Conservation (phyloP, 2,797 vertebrate genomes). For the Crenichthys baileyi region DNA sequence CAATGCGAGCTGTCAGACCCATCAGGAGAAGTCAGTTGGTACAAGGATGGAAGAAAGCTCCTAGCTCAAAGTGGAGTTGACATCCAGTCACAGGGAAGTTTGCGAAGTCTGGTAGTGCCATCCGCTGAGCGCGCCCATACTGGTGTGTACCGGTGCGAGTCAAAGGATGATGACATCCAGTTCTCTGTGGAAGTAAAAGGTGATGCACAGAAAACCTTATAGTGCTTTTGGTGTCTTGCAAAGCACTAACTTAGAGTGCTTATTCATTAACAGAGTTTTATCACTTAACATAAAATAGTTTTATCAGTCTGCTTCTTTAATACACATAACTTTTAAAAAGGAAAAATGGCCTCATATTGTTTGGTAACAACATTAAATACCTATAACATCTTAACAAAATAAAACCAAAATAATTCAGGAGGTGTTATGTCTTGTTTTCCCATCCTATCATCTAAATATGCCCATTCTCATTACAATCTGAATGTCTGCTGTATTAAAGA, state of each 20-base stretch:
- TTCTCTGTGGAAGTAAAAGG: slow-evolving; percentile 87
- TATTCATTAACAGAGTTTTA: not conserved
- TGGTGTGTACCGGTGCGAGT: slow-evolving; percentile 82
- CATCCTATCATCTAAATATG: not conserved
- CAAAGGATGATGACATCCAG: slow-evolving; percentile 79
- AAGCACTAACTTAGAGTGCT: slow-evolving; percentile 43
- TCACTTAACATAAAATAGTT: slow-evolving; percentile 20
- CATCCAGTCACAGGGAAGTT: slow-evolving; percentile 79
- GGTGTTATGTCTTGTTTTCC: not conserved
- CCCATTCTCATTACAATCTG: not conserved
- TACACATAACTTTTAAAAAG: not conserved
- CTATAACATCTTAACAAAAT: not conserved
- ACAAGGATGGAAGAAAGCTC: slow-evolving; percentile 82
- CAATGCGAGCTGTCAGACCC: slow-evolving; percentile 84
- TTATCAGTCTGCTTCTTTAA: not conserved
- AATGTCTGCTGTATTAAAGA: not conserved
- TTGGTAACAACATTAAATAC: slow-evolving; percentile 1
- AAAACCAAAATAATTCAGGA: not conserved
- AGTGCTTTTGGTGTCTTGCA: slow-evolving; percentile 63
- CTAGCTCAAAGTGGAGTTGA: slow-evolving; percentile 68
- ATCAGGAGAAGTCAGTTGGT: slow-evolving; percentile 79
- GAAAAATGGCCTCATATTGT: not conserved
- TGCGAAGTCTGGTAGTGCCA: slow-evolving; percentile 78
- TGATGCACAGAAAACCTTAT: slow-evolving; percentile 69
- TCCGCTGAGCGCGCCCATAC: slow-evolving; percentile 75